Conservation (phyloP, 30 jellyfish, hydroid and myxozoan genomes). For the Euphysa ruthae region DNA sequence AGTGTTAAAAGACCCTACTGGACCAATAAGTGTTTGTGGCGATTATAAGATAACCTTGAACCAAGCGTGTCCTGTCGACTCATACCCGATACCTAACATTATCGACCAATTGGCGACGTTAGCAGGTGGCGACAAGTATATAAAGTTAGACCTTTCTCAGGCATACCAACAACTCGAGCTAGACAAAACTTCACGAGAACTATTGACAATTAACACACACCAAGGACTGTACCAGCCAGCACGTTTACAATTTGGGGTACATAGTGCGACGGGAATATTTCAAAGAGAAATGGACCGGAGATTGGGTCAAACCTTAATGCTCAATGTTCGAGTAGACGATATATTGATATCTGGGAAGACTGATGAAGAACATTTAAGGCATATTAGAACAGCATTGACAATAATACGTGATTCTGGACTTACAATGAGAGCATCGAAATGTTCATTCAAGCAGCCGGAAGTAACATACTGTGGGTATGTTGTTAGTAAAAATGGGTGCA, state of each 20-base stretch:
- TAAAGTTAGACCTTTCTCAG: slow-evolving; percentile 24
- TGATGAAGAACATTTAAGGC: too few relatives aligned
- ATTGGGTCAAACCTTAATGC: slow-evolving; percentile 3
- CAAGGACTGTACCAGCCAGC: slow-evolving; percentile 23
- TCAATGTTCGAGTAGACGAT: slow-evolving; percentile 26
- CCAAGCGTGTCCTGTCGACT: slow-evolving; percentile 2
- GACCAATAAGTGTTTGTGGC: slow-evolving; percentile 20
- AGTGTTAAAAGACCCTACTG: slow-evolving; percentile 21
- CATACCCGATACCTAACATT: slow-evolving; percentile 27
- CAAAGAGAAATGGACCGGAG: slow-evolving; percentile 33
- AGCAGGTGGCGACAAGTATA: slow-evolving; percentile 20
- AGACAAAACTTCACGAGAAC: slow-evolving; percentile 22
- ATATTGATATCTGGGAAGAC: too few relatives aligned
- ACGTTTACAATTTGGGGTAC: slow-evolving; percentile 36
- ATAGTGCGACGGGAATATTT: slow-evolving; percentile 41
- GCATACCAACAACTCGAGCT: slow-evolving; percentile 25
- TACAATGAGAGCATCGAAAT: slow-evolving; percentile 23
- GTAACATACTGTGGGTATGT: slow-evolving; percentile 34
- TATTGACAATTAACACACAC: slow-evolving; percentile 27
- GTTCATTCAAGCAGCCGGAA: slow-evolving; percentile 33
- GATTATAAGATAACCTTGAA: slow-evolving; percentile 22
- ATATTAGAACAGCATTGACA: too few relatives aligned
- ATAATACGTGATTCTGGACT: slow-evolving; percentile 18
- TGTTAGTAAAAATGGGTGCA: slow-evolving; percentile 24
- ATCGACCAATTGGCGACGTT: slow-evolving; percentile 12